Base-by-base conservation (phyloP, 2,888 invertebrate species). In the Acanthopleura granulata region DNA sequence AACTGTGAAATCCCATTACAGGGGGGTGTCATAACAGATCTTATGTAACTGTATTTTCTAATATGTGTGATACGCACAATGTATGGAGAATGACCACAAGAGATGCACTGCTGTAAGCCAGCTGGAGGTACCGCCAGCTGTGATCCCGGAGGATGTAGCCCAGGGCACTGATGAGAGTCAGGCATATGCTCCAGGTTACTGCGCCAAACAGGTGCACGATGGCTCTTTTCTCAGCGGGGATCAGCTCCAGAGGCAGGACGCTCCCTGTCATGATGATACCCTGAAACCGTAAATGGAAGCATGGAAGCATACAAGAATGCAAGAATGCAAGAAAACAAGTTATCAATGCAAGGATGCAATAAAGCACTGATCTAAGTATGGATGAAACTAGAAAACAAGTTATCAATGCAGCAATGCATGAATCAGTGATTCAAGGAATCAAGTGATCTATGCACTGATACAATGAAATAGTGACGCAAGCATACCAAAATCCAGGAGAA, bases 211-310 rank as follows among this genome's bases (percentile, higher is more conserved):
- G 75, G 4, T 81, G 80, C 14, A 78, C 80, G 18, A 82, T 75
- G 15, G 81, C 80, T 15, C 82, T 72, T 57, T 81, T 74, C 3
- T 61, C 66, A 0, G 79, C 76, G 18, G 80, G 79, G 73, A 82
- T 80, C 49, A 82, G 72, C 73, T 82, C 76, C 51, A 81, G 82
- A 11, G 82, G 80, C 78, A 83, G 66, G 50, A 83, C 79, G 72
- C 81, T 81, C n/a, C 80, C 83, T 15, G 80, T 78, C 51, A 83
- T 62, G 61, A 83, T 77, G 73, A 83, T 83, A 29, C 83, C 83
- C 83, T 83, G 75, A 16, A 78, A 50, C 15, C 27, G 72, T 22
- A 1, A 15, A 18, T 9, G 27, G n/a, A 66, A 62, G 27, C 29
- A 66, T 22, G 14, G 14, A 14, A 25, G 11, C 11, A 25, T 3